Conservation (phyloP, 1,140 invertebrate genomes). For the Brachionus paranguensis region DNA sequence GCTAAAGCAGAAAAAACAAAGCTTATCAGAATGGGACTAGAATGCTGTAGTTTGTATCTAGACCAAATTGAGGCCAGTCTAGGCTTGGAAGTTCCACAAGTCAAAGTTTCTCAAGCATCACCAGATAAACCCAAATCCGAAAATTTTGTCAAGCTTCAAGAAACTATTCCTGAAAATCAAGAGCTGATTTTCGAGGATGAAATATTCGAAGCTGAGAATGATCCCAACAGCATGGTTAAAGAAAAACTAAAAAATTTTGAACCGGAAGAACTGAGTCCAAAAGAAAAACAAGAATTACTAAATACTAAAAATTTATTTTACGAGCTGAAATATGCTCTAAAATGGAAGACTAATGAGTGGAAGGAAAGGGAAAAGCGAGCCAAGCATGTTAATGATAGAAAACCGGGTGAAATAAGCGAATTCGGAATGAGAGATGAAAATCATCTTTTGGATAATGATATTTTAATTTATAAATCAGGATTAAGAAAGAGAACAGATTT, state of each 20-base stretch:
- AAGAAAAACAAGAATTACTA: not conserved
- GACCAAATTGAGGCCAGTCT: not conserved
- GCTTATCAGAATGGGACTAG: not conserved
- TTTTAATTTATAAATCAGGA: not conserved
- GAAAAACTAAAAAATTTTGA: not conserved
- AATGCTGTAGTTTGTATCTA: not conserved
- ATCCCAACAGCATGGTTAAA: not conserved
- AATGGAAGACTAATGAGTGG: slow-evolving; percentile 34
- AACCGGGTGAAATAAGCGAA: not conserved
- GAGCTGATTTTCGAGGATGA: not conserved
- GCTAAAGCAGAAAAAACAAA: not conserved
- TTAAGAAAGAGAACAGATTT: not conserved
- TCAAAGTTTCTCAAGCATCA: not conserved
- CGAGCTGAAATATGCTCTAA: slow-evolving; percentile 27
- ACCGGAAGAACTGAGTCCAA: not conserved
- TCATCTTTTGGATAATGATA: slow-evolving; percentile 20
- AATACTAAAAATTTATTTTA: slow-evolving; percentile 28
- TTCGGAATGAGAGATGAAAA: not conserved
- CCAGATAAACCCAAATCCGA: too few species aligned
- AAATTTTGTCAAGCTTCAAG: not conserved
- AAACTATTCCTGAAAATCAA: not conserved
- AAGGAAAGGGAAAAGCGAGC: not conserved
- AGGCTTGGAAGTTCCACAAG: not conserved
- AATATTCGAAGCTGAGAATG: slow-evolving; percentile 14
- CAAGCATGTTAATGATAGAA: not conserved